Evolutionary conservation across 2,797 vertebrate genomes (phyloP).

Genomic region (Lacerta viridis): DNA sequence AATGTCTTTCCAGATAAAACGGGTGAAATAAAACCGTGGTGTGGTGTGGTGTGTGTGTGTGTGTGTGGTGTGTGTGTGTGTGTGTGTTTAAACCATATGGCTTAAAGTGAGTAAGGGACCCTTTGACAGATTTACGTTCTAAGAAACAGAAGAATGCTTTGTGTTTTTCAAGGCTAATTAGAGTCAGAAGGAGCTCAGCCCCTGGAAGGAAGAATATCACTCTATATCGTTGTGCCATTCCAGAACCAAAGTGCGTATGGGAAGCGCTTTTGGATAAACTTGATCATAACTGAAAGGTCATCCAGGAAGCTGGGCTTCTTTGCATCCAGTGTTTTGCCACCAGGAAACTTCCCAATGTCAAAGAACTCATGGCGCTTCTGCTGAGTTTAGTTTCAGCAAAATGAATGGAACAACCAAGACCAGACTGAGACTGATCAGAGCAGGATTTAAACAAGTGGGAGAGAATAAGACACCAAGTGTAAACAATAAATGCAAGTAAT

Average conservation of each 20-base stretch:
- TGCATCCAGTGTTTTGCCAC: not conserved
- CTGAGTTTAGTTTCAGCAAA: not conserved
- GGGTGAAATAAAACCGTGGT: conserved; percentile 31
- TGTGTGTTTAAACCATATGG: conserved; percentile 45
- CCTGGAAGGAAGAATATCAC: conserved; percentile 14
- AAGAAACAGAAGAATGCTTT: conserved; percentile 53
- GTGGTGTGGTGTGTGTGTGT: not conserved
- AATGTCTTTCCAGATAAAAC: conserved; percentile 38
- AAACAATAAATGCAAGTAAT: not conserved
- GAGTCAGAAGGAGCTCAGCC: conserved; percentile 39
- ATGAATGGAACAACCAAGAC: not conserved
- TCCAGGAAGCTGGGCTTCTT: conserved; percentile 8
- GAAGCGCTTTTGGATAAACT: not conserved
- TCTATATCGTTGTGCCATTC: conserved; percentile 46
- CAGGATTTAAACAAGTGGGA: not conserved
- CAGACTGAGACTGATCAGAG: not conserved
- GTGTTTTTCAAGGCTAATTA: conserved; percentile 43
- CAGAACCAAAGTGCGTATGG: conserved; percentile 6
- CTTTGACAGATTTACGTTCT: conserved; percentile 56
- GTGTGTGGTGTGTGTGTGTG: conserved; percentile 30
- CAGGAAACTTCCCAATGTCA: not conserved
- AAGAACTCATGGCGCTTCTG: not conserved
- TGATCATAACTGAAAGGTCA: conserved; percentile 32
- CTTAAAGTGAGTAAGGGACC: conserved; percentile 36
- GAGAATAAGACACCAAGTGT: not conserved